Percentiles rank a stretch among this genome's conserved stretches.
Conservation (phyloP, 1,140 invertebrate genomes). For the Ostrea denselamellosa region DNA sequence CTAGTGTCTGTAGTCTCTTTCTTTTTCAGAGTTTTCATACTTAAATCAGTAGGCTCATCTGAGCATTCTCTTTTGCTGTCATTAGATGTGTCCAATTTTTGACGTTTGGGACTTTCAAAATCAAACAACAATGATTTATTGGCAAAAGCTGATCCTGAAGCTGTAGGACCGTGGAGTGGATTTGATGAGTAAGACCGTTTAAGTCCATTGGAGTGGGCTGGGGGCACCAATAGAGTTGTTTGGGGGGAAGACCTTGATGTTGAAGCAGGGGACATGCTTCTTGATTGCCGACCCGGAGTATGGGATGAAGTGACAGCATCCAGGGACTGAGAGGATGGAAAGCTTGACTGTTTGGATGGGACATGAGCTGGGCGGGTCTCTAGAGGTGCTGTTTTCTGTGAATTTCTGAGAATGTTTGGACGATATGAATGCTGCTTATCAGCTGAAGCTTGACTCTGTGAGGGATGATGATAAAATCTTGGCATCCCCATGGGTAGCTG, state of each 20-base stretch:
- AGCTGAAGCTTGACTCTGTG: background rate
- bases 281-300: background rate
- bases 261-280: background rate
- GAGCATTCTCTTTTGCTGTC: slow-evolving; percentile 34
- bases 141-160: slow-evolving; percentile 26
- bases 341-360: slow-evolving; percentile 4
- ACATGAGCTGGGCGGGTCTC: background rate
- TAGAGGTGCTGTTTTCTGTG: slow-evolving; percentile 21
- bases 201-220: slow-evolving; percentile 45
- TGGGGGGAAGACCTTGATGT: background rate
- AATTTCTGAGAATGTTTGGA: slow-evolving; percentile 52
- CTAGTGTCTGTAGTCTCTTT: background rate
- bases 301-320: background rate
- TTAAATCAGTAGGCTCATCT: slow-evolving; percentile 60
- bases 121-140: slow-evolving; percentile 57
- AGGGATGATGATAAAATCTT: slow-evolving; percentile 32
- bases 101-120: slow-evolving; percentile 54
- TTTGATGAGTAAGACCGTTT: slow-evolving; percentile 42
- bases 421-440: slow-evolving; percentile 36
- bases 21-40: slow-evolving; percentile 61
- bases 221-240: slow-evolving; percentile 42
- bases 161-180: slow-evolving; percentile 49
- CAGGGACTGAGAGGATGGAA: background rate
- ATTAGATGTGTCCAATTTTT: slow-evolving; percentile 35
- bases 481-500: slow-evolving; percentile 53